Base-by-base conservation (phyloP, 2,888 invertebrate genomes). In the Laspeyria flexula region DNA sequence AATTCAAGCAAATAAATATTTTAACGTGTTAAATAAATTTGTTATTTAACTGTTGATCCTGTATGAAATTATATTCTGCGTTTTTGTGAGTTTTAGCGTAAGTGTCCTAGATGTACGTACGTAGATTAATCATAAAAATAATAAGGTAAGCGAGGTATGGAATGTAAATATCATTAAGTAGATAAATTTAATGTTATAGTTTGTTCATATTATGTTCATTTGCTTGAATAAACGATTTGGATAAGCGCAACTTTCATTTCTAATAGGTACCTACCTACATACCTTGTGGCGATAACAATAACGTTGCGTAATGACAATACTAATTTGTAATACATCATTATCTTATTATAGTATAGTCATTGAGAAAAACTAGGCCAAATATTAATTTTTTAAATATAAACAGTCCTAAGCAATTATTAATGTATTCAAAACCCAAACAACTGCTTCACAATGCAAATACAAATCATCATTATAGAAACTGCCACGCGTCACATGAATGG, bases 211-310 rank as follows among this genome's bases (percentile, higher is more conserved):
- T 91, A 91, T 88, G 89, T 91, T 92, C 83, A 89, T 89, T 91
- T 92, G 92, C 92, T 92, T 92, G 88, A 92, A 90, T 92, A 92
- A 92, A 92, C 86, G 86, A 91, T 92, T 92, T 91, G 90, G 88
- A 91, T 90, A 89, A 87, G 54, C 72, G 78, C 60, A 82, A 59
- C 62, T 86, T 85, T 88, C 52, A 81, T 81, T 83, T 77, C 38
- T 38, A 52, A 10, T 29, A 12, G 31, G 13, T 11, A 5, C 37
- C 15, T 3, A 31, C 27, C 29, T 29, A 27, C 18, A 13, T 15
- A 16, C 16, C 34, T 9, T 31, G 21, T 41, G 50, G 18, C 56
- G 46, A 56, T 55, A 57, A 53, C 39, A 23, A n/a, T n/a, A n/a
- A 11, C 25, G 25, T 68, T 65, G 58, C 58, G 49, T 69, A 64